Evolutionary conservation across 2,113 vertebrate species (phyloP).

Genomic region (Mustelus asterias): DNA sequence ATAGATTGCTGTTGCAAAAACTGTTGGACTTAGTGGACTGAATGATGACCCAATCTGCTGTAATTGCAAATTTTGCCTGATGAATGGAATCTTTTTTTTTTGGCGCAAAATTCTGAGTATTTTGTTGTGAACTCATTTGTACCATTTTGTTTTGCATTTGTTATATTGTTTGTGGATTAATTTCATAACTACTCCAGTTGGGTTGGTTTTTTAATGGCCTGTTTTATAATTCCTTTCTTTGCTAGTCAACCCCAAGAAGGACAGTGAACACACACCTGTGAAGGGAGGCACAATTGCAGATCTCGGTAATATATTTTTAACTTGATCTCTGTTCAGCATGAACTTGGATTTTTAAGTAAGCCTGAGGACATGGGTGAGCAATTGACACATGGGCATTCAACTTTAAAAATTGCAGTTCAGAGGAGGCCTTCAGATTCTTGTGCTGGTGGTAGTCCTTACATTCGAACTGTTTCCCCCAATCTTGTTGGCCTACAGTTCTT

Average conservation of each 20-base stretch:
- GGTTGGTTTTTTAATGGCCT: not conserved
- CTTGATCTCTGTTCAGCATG: not conserved
- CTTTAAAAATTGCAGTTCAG: not conserved
- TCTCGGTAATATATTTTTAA: conserved; percentile 61
- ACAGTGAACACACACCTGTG: conserved; percentile 82
- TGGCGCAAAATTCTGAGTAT: no score
- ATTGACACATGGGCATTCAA: not conserved
- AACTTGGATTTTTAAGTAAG: not conserved
- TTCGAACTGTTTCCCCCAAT: not conserved
- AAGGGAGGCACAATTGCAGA: conserved; percentile 86
- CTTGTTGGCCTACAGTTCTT: not conserved
- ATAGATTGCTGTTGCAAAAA: not conserved
- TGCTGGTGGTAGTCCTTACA: not conserved
- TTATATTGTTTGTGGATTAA: not conserved
- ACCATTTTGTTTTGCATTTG: not conserved
- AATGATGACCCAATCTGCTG: not conserved
- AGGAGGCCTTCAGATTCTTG: not conserved
- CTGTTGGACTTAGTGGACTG: not conserved
- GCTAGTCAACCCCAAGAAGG: conserved; percentile 87
- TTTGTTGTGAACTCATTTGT: not conserved
- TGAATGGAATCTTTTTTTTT: not conserved
- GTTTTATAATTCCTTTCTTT: conserved; percentile 34
- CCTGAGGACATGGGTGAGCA: no score
- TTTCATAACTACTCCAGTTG: not conserved
- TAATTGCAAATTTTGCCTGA: not conserved